Base-by-base conservation (phyloP, 2,113 vertebrate species). In the Lepus americanus region DNA sequence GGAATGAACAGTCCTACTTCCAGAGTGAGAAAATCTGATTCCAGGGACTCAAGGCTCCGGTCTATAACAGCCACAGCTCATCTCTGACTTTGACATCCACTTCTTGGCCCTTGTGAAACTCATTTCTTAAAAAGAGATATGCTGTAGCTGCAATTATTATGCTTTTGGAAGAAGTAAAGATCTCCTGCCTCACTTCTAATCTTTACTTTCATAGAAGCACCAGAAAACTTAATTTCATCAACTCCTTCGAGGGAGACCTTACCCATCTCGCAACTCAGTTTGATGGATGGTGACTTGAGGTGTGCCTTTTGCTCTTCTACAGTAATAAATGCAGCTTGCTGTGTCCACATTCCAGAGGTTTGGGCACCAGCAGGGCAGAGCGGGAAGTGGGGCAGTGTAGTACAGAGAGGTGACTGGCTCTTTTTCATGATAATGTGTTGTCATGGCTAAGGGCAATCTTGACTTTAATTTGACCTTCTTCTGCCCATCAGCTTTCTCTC, bases 341-440 rank as follows among this genome's bases (percentile, higher is more conserved):
- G 11, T 44, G 29, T 70, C 85, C 29, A 53, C 31, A 44, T 16
- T 25, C 78, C 25, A 51, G 70, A 69, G 84, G 85, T 22, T 44
- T 0, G 85, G 77, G 85, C 10, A n/a, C 22, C 53, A 27, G 64
- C 29, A 72, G 55, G 72, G n/a, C 36, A 63, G 69, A 27, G 53
- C 33, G 23, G 53, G 29, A 80, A 63, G 55, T 2, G 36, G 39
- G 79, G 31, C 14, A 39, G 67, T 27, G 73, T 0, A 4, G 61
- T 31, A 16, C 20, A 55, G 67, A 87, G 78, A 82, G 23, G 66
- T 73, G 49, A 72, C 16, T n/a, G 2, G 29, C 80, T 82, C 86
- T 86, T 95, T 80, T 89, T 91, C 89, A 95, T 76, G 33, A 33
- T 66, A 94, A 84, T 97, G 90, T 87, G 84, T 3, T 95, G 96